Evolutionary conservation across 2,888 invertebrate species (phyloP).

Genomic region (Clistopyga incitator): DNA sequence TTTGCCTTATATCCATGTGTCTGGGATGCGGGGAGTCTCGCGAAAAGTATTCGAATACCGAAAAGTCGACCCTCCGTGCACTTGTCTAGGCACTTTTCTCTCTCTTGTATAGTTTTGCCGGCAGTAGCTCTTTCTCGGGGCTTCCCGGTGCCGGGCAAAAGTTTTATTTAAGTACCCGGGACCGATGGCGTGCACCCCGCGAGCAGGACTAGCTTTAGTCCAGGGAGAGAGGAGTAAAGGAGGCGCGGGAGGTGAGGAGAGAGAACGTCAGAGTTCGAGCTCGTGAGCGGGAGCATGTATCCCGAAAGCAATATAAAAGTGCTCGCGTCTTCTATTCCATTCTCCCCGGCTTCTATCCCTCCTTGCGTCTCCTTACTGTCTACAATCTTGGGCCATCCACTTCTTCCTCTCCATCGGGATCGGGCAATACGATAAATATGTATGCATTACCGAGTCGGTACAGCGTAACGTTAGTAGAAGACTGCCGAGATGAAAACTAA

Average conservation of each 20-base stretch:
- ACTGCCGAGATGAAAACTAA: slow-evolving; percentile 44
- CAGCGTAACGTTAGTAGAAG: background rate
- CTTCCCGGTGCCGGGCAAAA: slow-evolving; percentile 61
- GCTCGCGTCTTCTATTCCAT: slow-evolving; percentile 62
- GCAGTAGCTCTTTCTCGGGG: slow-evolving; percentile 26
- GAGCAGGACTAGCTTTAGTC: slow-evolving; percentile 9
- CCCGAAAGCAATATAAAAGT: slow-evolving; percentile 70
- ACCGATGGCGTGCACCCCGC: slow-evolving; percentile 58
- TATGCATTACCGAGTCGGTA: slow-evolving; percentile 40
- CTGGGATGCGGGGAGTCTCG: background rate
- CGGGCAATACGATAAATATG: slow-evolving; percentile 62
- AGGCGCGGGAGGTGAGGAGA: slow-evolving; percentile 10
- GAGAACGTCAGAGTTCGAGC: slow-evolving; percentile 27
- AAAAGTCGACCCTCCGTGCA: slow-evolving; percentile 50
- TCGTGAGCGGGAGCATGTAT: slow-evolving; percentile 54
- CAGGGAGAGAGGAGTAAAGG: background rate
- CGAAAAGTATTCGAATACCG: slow-evolving; percentile 47
- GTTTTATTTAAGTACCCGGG: slow-evolving; percentile 71
- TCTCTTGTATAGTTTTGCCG: slow-evolving; percentile 27
- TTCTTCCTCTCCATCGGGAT: slow-evolving; percentile 56
- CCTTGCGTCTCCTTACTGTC: slow-evolving; percentile 12
- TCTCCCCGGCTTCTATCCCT: slow-evolving; percentile 58
- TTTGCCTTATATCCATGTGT: slow-evolving; percentile 8
- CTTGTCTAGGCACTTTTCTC: slow-evolving; percentile 46
- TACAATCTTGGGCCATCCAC: slow-evolving; percentile 50